Percentiles rank a stretch among this genome's conserved stretches.
These are phyloP conservation scores for Drosophila melanosoma DNA, from an alignment of 2,888 invertebrate species.

Conservation along the genomic window DNA sequence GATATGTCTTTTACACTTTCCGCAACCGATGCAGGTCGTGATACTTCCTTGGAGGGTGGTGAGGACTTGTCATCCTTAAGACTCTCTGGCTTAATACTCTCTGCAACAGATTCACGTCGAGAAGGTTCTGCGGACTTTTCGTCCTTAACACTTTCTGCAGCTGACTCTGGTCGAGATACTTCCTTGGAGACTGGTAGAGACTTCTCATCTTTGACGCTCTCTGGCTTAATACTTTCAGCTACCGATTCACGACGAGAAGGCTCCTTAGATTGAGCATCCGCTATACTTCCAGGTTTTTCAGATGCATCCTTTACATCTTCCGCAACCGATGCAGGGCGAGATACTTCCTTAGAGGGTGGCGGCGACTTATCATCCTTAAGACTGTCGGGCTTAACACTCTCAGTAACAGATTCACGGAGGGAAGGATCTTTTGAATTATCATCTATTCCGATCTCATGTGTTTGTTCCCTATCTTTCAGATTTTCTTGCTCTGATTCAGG, in stretches of 20 bases:
- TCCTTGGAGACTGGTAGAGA: background rate
- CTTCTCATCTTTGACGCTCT: background rate
- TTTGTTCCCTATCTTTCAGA: slow-evolving; percentile 29
- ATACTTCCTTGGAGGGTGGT: background rate
- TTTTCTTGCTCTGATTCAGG: slow-evolving; percentile 32
- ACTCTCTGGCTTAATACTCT: background rate
- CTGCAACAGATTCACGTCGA: background rate
- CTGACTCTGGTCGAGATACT: background rate
- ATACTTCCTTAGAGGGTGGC: background rate
- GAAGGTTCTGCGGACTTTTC: fast-evolving
- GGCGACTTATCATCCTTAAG: background rate
- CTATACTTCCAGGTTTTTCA: background rate
- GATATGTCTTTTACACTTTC: background rate
- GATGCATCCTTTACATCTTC: slow-evolving; percentile 24
- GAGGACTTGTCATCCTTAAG: background rate
- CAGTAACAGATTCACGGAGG: slow-evolving; percentile 53
- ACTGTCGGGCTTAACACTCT: slow-evolving; percentile 18
- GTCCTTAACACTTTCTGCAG: background rate
- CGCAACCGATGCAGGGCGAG: background rate
- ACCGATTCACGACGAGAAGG: background rate
- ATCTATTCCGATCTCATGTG: slow-evolving; percentile 26
- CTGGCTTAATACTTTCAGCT: background rate
- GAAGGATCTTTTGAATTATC: slow-evolving; percentile 34
- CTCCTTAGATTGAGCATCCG: background rate
- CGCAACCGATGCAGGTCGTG: background rate